A percentile compares a stretch with the other conserved stretches of the same genome.
These are phyloP conservation scores for Leptosomus discolor DNA, from an alignment of 2,113 vertebrate species.

Conservation along the genomic window DNA sequence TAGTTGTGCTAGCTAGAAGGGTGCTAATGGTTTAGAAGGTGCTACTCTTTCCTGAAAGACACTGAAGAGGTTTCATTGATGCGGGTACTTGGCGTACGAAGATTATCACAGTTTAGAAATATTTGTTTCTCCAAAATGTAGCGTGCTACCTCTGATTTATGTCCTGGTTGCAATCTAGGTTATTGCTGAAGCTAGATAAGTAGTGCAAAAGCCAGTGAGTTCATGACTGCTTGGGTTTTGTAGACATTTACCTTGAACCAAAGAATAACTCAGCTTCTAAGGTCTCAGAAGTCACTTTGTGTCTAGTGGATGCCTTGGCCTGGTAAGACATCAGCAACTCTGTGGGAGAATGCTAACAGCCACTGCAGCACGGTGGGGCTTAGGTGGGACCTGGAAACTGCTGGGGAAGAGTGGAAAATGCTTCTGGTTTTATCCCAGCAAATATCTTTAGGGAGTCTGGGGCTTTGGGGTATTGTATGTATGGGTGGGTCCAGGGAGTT, in stretches of 20 bases:
- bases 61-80: not conserved
- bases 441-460: not conserved
- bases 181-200: not conserved
- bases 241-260: not conserved
- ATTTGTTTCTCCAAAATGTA: not conserved
- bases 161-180: not conserved
- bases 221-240: not conserved
- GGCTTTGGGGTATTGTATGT: not conserved
- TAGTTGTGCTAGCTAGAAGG: not conserved
- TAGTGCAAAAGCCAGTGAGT: not conserved
- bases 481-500: not conserved
- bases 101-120: not conserved
- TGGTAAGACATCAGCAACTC: not conserved
- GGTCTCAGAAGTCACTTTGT: not conserved
- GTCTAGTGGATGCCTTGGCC: not conserved
- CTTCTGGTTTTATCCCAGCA: not conserved
- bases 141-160: not conserved
- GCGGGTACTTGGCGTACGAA: not conserved
- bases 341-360: not conserved
- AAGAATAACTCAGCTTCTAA: not conserved
- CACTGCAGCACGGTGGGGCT: not conserved
- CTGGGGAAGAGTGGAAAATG: not conserved
- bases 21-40: slow-evolving; percentile 37
- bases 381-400: not conserved
- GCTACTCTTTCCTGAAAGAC: slow-evolving; percentile 13